Evolutionary conservation across 2,888 invertebrate species (phyloP).

Genomic region (Synergus gifuensis): DNA sequence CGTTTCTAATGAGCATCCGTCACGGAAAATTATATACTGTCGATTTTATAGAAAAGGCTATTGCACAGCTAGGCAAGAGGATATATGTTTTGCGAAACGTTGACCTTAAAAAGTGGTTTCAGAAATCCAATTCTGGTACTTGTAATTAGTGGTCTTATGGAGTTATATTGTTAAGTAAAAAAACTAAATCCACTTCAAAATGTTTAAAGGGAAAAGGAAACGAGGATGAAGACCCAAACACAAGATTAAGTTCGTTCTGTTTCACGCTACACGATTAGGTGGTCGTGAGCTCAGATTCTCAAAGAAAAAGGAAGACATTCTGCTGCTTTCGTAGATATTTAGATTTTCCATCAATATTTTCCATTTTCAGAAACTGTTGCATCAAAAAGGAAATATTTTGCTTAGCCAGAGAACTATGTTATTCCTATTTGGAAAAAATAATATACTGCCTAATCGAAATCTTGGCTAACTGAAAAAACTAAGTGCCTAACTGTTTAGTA

Average conservation of each 20-base stretch:
- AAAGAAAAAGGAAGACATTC: slow-evolving; percentile 96
- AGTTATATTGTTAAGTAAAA: too few relatives aligned
- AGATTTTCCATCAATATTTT: slow-evolving; percentile 80
- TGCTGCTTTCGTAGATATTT: slow-evolving; percentile 93
- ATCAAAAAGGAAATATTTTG: neutral
- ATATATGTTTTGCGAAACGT: slow-evolving; percentile 81
- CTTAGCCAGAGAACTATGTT: slow-evolving; percentile 1
- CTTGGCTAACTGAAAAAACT: neutral
- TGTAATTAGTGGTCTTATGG: too few relatives aligned
- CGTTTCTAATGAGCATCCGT: slow-evolving; percentile 97
- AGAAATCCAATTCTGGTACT: slow-evolving; percentile 63
- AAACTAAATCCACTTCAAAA: neutral
- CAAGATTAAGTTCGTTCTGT: slow-evolving; percentile 86
- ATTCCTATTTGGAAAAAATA: neutral
- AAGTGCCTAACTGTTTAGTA: neutral
- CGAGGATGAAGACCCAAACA: slow-evolving; percentile 81
- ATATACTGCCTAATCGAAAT: neutral
- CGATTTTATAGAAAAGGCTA: slow-evolving; percentile 96
- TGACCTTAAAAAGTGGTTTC: slow-evolving; percentile 67
- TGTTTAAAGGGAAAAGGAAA: slow-evolving; percentile 80
- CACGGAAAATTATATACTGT: slow-evolving; percentile 94
- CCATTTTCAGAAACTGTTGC: neutral
- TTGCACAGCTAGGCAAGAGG: slow-evolving; percentile 93
- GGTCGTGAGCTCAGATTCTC: slow-evolving; percentile 95
- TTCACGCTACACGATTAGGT: slow-evolving; percentile 89